Conservation (phyloP, 2,797 vertebrate species). For the Odontamblyopus lacepedii region DNA sequence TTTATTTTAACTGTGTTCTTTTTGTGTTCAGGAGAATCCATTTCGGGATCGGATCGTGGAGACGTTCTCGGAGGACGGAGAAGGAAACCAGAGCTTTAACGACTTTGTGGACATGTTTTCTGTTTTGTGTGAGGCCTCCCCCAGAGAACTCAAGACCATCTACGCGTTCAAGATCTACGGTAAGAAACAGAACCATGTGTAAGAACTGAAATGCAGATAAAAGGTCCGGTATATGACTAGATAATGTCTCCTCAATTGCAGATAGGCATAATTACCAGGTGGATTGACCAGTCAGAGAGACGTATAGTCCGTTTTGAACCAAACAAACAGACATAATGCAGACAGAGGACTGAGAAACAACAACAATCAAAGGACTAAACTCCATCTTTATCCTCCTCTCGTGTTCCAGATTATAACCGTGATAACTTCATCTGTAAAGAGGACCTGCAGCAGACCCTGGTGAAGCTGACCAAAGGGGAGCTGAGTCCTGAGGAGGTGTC, state of each 20-base stretch:
- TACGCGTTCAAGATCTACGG: slow-evolving; percentile 98
- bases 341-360: too few species aligned
- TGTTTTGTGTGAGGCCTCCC: slow-evolving; percentile 91
- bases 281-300: too few species aligned
- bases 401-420: slow-evolving; percentile 88
- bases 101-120: slow-evolving; percentile 98
- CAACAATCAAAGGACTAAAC: too few species aligned
- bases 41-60: slow-evolving; percentile 92
- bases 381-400: not conserved
- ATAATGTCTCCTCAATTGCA: too few species aligned
- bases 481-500: slow-evolving; percentile 88
- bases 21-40: slow-evolving; percentile 87
- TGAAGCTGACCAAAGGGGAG: slow-evolving; percentile 91
- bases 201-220: too few species aligned
- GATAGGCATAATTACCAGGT: too few species aligned
- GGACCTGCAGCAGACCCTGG: slow-evolving; percentile 88
- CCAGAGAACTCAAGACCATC: slow-evolving; percentile 92
- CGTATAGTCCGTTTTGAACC: too few species aligned
- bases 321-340: too few species aligned
- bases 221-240: too few species aligned
- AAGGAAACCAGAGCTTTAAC: slow-evolving; percentile 92
- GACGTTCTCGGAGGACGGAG: slow-evolving; percentile 90
- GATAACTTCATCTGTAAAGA: slow-evolving; percentile 96
- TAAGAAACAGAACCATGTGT: slow-evolving; percentile 40
- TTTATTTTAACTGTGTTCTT: not conserved